Conservation (phyloP, 92 coral and sea anemone genomes). For the Porites lobata region DNA sequence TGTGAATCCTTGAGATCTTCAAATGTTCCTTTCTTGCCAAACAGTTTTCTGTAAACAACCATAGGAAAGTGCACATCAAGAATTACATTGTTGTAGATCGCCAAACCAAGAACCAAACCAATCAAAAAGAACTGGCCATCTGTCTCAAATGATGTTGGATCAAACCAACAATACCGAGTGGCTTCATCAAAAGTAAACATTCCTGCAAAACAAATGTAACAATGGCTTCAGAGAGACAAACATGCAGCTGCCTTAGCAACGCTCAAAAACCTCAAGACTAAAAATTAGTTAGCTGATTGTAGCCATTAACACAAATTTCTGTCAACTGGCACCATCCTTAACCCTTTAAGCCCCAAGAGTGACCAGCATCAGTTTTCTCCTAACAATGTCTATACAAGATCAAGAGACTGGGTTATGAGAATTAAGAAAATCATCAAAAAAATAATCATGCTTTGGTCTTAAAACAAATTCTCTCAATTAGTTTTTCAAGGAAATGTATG, state of each 20-base stretch:
- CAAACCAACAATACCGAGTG: slow-evolving; percentile 91
- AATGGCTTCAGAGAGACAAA: not conserved
- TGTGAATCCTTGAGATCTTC: slow-evolving; percentile 96
- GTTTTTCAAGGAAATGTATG: no score
- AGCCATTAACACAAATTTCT: not conserved
- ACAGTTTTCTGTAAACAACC: slow-evolving; percentile 97
- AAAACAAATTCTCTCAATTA: no score
- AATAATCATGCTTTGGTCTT: no score
- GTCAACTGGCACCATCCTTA: not conserved
- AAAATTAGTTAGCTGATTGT: not conserved
- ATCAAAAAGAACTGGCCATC: slow-evolving; percentile 95
- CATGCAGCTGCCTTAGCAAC: not conserved
- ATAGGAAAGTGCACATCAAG: slow-evolving; percentile 97
- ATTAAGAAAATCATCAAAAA: no score
- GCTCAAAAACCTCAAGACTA: not conserved
- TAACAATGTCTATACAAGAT: no score
- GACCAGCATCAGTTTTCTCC: no score
- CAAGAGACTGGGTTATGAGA: no score
- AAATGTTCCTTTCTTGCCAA: slow-evolving; percentile 91
- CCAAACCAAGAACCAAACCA: slow-evolving; percentile 96
- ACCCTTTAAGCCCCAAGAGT: no score
- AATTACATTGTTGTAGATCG: slow-evolving; percentile 96
- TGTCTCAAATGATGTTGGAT: slow-evolving; percentile 96
- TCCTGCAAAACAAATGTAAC: slow-evolving; percentile 42
- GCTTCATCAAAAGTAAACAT: slow-evolving; percentile 90